phyloP scores from a whole-genome alignment of 2,888 invertebrate genomes.

The Tubulanus polymorphus region DNA sequence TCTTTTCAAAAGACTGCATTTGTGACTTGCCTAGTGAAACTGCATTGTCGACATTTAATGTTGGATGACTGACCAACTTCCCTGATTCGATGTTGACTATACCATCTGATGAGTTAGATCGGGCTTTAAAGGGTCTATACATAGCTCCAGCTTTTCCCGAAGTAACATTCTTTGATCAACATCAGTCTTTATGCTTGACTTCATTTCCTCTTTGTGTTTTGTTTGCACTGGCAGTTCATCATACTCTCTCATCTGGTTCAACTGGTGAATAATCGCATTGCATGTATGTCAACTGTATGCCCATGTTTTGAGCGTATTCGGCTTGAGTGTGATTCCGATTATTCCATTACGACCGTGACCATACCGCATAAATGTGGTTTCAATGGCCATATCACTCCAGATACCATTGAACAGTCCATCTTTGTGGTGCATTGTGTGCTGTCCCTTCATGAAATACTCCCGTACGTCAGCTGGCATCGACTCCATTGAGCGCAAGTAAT shows the following conservation, averaged over 20 bases:
- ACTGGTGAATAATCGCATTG: conserved; percentile 4
- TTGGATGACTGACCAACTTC: conserved; percentile 4
- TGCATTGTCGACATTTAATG: conserved; percentile 9
- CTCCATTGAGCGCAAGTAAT: conserved; percentile 7
- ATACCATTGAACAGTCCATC: conserved; percentile 5
- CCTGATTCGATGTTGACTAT: conserved; percentile 10
- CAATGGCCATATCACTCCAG: conserved; percentile 25
- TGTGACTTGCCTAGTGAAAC: conserved; percentile 3
- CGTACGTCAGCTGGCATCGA: not conserved
- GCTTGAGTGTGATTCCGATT: conserved; percentile 17
- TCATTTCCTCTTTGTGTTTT: conserved; percentile 19
- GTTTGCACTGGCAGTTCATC: not conserved
- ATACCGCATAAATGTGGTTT: conserved; percentile 29
- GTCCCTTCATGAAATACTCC: not conserved
- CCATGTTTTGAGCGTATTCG: conserved; percentile 9
- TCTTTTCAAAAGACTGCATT: conserved; percentile 9
- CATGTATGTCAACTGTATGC: conserved; percentile 10
- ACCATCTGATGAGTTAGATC: conserved; percentile 2
- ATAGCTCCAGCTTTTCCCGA: conserved; percentile 9
- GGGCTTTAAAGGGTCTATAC: conserved; percentile 16
- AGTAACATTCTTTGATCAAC: conserved; percentile 12
- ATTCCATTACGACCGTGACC: conserved; percentile 23
- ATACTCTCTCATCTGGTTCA: conserved; percentile 2
- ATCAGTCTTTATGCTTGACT: conserved; percentile 14
- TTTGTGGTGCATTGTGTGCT: not conserved